Percentiles rank a stretch among this genome's conserved stretches.
These are phyloP conservation scores for Chiridota heheva DNA, from an alignment of 35 echinoderm and acorn worm species.

Conservation along the genomic window DNA sequence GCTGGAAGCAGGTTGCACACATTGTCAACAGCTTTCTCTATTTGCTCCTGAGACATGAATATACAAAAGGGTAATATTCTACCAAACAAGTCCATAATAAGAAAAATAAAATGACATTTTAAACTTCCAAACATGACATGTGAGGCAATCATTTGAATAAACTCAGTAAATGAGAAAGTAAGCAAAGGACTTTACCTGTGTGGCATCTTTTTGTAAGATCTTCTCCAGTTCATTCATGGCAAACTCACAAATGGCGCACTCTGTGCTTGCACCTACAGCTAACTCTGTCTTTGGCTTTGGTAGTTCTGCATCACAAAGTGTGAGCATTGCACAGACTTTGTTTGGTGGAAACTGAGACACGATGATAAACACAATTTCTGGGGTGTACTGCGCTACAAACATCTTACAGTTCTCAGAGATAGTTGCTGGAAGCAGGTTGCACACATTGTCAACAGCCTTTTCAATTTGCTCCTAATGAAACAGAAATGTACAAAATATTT, in stretches of 20 bases:
- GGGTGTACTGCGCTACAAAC: constrained; percentile 34
- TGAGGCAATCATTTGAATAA: too few relatives aligned
- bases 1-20: constrained; percentile 1
- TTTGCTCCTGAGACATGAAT: constrained; percentile 23
- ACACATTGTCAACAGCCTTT: constrained; percentile 6
- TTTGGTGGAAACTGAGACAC: constrained; percentile 29
- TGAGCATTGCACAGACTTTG: constrained; percentile 1
- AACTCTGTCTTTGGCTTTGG: too few relatives aligned
- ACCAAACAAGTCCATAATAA: too few relatives aligned
- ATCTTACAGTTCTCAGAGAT: constrained; percentile 13
- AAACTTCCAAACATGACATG: too few relatives aligned
- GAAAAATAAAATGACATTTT: too few relatives aligned
- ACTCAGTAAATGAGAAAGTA: too few relatives aligned
- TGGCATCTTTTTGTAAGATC: constrained; percentile 19
- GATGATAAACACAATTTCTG: constrained; percentile 37
- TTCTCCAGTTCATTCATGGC: constrained; percentile 5
- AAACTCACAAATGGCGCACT: constrained; percentile 41
- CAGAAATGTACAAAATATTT: too few relatives aligned
- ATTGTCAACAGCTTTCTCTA: not conserved
- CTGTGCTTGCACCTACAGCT: too few relatives aligned
- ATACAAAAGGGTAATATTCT: too few relatives aligned
- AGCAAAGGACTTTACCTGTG: constrained; percentile 19
- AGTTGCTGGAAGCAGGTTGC: constrained; percentile 11
- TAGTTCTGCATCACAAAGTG: constrained; percentile 11
- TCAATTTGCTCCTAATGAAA: not conserved